Evolutionary conservation across 2,113 vertebrate species (phyloP).

Genomic region (Mormyrus iriodes): DNA sequence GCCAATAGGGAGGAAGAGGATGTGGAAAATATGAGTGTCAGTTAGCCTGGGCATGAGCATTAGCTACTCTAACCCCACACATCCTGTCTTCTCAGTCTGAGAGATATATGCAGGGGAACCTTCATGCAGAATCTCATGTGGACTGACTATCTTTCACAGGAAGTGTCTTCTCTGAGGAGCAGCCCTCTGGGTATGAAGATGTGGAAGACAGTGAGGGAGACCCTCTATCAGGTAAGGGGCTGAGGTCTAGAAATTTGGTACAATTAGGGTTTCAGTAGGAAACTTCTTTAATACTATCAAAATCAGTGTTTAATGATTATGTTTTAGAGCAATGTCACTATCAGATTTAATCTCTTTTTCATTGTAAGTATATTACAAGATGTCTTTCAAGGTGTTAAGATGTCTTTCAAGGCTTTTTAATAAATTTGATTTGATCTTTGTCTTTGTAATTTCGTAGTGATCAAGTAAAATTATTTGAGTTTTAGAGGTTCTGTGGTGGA

Average conservation of each 20-base stretch:
- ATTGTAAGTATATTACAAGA: not conserved
- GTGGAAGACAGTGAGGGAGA: not conserved
- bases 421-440: not conserved
- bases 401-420: not conserved
- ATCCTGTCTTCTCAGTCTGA: slow-evolving; percentile 1
- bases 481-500: not conserved
- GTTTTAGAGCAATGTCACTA: not conserved
- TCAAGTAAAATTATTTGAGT: not conserved
- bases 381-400: too few relatives aligned
- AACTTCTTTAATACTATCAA: not conserved
- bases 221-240: slow-evolving; percentile 8
- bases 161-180: slow-evolving; percentile 9
- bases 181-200: slow-evolving; percentile 9
- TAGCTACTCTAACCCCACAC: not conserved
- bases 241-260: not conserved
- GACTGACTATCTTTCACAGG: not conserved
- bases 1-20: not conserved
- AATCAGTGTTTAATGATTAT: not conserved
- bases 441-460: not conserved
- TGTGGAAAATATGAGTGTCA: not conserved
- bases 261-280: not conserved
- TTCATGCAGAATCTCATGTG: not conserved
- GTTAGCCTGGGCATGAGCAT: not conserved
- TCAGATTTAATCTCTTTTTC: not conserved
- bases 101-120: not conserved